A percentile compares a stretch with the other conserved stretches of the same genome.
Conservation (phyloP, 2,113 vertebrate species). For the Ptilorrhoa leucosticta region DNA sequence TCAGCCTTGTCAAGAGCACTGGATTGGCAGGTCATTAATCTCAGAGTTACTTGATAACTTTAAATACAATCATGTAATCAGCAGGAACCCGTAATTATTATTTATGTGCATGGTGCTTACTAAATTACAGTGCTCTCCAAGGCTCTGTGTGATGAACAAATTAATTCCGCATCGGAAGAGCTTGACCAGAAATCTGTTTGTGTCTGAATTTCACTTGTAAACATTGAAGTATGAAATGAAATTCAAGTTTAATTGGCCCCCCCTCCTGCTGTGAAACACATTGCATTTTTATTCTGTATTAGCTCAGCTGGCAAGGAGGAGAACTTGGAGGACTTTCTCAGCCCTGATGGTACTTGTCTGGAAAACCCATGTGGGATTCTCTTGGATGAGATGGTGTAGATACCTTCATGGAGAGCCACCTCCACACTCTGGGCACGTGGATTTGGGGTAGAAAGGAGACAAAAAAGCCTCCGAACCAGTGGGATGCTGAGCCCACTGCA, state of each 20-base stretch:
- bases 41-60: not conserved
- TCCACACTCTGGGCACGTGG: not conserved
- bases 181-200: constrained; percentile 43
- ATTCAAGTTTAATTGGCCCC: not conserved
- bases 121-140: constrained; percentile 13
- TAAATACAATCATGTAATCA: constrained; percentile 36
- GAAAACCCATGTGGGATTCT: not conserved
- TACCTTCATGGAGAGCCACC: not conserved
- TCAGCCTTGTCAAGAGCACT: not conserved
- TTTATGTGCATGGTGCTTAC: constrained; percentile 33
- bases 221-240: constrained; percentile 9
- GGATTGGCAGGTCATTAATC: constrained; percentile 19
- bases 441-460: not conserved
- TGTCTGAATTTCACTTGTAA: constrained; percentile 16
- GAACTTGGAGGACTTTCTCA: not conserved
- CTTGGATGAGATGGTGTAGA: not conserved
- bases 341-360: not conserved
- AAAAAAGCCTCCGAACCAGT: not conserved
- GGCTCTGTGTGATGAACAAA: constrained; percentile 5
- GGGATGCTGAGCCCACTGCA: not conserved
- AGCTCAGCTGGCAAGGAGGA: not conserved
- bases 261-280: not conserved
- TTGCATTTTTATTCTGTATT: not conserved
- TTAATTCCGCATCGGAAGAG: constrained; percentile 3
- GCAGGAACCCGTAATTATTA: constrained; percentile 22